A percentile compares a stretch with the other conserved stretches of the same genome.
Evolutionary conservation across 2,888 invertebrate species (phyloP).

Genomic region (Tetrapedia diversipes): DNA sequence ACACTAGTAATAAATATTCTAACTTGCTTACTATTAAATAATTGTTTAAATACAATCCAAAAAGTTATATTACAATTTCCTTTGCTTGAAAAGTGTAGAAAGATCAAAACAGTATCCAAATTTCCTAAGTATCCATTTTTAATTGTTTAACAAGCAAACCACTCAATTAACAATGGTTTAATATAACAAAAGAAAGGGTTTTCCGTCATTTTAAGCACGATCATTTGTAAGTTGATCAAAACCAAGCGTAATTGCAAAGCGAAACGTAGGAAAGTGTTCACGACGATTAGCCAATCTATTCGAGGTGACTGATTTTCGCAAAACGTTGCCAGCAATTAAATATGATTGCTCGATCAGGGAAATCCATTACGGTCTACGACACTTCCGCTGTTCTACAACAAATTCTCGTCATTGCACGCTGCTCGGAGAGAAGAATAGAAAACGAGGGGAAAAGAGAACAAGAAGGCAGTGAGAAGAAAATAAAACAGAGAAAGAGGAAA

Average conservation of each 20-base stretch:
- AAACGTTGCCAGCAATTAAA: conserved; percentile 42
- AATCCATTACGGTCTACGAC: conserved; percentile 63
- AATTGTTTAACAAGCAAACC: too few relatives aligned
- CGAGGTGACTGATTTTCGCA: conserved; percentile 25
- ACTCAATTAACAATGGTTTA: too few relatives aligned
- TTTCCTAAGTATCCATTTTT: too few relatives aligned
- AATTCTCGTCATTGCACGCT: conserved; percentile 43
- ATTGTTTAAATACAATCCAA: too few relatives aligned
- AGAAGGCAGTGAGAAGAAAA: not conserved
- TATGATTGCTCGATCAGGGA: conserved; percentile 45
- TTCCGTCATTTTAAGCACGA: not conserved
- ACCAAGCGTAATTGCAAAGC: not conserved
- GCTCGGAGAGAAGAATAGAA: too few relatives aligned
- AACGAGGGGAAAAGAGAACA: too few relatives aligned
- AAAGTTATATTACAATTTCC: too few relatives aligned
- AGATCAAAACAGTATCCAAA: too few relatives aligned
- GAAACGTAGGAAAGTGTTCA: conserved; percentile 2
- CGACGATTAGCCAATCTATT: conserved; percentile 12
- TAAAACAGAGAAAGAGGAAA: not conserved
- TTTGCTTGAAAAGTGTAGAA: too few relatives aligned
- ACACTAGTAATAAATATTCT: too few relatives aligned
- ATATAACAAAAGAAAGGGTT: too few relatives aligned
- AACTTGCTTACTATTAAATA: too few relatives aligned
- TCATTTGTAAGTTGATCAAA: not conserved
- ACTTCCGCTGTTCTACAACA: conserved; percentile 47